These are phyloP conservation scores for Enteromius argenteus DNA, from an alignment of 2,797 vertebrate genomes.

Conservation along the genomic window DNA sequence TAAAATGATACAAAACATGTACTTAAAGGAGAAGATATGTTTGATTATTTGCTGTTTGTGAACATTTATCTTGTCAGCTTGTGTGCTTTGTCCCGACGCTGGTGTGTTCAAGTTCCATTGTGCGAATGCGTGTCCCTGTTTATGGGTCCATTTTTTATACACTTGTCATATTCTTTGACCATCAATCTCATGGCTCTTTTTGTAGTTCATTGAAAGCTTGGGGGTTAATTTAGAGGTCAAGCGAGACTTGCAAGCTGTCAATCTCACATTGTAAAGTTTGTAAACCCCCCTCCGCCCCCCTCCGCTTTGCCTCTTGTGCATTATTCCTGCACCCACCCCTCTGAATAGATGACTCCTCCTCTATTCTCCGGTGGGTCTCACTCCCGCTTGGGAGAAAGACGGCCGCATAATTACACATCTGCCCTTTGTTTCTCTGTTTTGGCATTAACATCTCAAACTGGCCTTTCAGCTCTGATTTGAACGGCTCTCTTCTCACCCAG, in stretches of 20 bases:
- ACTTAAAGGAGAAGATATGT: not conserved
- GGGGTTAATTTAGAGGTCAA: slow-evolving; percentile 86
- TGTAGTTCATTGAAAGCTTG: slow-evolving; percentile 76
- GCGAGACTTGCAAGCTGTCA: slow-evolving; percentile 86
- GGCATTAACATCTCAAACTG: slow-evolving; percentile 82
- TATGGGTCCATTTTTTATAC: slow-evolving; percentile 61
- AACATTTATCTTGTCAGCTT: slow-evolving; percentile 64
- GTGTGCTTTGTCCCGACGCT: slow-evolving; percentile 64
- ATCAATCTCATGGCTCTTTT: slow-evolving; percentile 80
- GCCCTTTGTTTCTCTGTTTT: slow-evolving; percentile 77
- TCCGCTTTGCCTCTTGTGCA: slow-evolving; percentile 58
- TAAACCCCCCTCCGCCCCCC: slow-evolving; percentile 56
- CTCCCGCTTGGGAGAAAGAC: slow-evolving; percentile 74
- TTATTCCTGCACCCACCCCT: slow-evolving; percentile 74
- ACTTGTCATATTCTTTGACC: slow-evolving; percentile 76
- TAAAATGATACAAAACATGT: not conserved
- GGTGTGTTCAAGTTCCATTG: slow-evolving; percentile 24
- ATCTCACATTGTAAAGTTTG: slow-evolving; percentile 77
- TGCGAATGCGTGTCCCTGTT: slow-evolving; percentile 31
- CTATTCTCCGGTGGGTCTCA: slow-evolving; percentile 77
- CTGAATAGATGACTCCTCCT: slow-evolving; percentile 75
- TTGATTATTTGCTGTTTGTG: not conserved
- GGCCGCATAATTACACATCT: slow-evolving; percentile 81
- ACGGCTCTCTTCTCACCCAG: slow-evolving; percentile 57
- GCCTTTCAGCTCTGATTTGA: slow-evolving; percentile 69